Evolutionary conservation across 2,888 invertebrate species (phyloP).

Genomic region (Hipparchia semele): DNA sequence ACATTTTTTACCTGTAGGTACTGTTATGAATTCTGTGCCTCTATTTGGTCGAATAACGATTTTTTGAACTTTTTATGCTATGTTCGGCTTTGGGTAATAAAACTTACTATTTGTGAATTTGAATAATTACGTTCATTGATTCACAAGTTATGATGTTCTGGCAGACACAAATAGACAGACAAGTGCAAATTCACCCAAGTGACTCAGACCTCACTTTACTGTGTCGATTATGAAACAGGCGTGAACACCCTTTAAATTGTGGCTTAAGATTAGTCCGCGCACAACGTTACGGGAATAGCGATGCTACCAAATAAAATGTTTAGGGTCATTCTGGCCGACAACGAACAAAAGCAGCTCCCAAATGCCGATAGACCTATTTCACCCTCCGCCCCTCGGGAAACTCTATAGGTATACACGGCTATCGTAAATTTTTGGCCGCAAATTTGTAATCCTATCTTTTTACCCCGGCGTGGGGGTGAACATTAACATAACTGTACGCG

Average conservation of each 20-base stretch:
- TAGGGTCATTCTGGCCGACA: conserved; percentile 79
- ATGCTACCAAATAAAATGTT: conserved; percentile 81
- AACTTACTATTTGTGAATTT: too few relatives aligned
- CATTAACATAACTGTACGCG: conserved; percentile 80
- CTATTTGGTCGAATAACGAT: too few relatives aligned
- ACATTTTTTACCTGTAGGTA: too few relatives aligned
- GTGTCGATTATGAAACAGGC: conserved; percentile 61
- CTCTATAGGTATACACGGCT: conserved; percentile 60
- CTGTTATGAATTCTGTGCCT: too few relatives aligned
- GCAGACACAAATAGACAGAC: too few relatives aligned
- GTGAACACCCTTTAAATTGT: conserved; percentile 73
- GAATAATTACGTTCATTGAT: too few relatives aligned
- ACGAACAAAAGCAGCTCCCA: conserved; percentile 71
- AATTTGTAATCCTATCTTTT: conserved; percentile 83
- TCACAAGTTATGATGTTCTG: too few relatives aligned
- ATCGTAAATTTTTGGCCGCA: conserved; percentile 81
- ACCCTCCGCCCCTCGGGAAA: conserved; percentile 68
- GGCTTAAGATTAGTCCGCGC: conserved; percentile 77
- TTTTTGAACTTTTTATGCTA: too few relatives aligned
- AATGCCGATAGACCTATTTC: conserved; percentile 79
- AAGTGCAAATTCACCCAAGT: too few relatives aligned
- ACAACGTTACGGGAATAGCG: conserved; percentile 73
- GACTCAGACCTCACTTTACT: too few relatives aligned
- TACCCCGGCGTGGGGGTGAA: conserved; percentile 70
- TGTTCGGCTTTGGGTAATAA: too few relatives aligned